Evolutionary conservation across 2,113 vertebrate species (phyloP).

Genomic region (Nibea albiflora): DNA sequence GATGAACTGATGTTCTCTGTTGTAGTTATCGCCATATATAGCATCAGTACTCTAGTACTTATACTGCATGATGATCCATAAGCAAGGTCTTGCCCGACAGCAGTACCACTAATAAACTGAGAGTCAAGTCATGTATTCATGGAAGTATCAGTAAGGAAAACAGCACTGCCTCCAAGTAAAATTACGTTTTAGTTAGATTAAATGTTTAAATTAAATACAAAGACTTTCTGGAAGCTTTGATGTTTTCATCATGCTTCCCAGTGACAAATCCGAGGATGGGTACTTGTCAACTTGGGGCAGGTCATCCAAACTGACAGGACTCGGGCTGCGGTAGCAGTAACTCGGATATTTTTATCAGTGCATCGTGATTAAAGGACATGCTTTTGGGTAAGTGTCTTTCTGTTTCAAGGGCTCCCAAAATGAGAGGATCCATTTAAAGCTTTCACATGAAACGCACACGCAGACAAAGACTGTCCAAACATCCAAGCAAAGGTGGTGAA

Average conservation of each 20-base stretch:
- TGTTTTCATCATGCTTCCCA: slow-evolving; percentile 21
- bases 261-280: slow-evolving; percentile 61
- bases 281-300: slow-evolving; percentile 58
- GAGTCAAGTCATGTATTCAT: slow-evolving; percentile 44
- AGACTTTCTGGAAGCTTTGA: slow-evolving; percentile 23
- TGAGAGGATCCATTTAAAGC: slow-evolving; percentile 34
- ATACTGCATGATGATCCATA: slow-evolving; percentile 34
- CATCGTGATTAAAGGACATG: slow-evolving; percentile 51
- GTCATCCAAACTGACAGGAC: slow-evolving; percentile 70
- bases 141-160: slow-evolving; percentile 36
- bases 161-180: slow-evolving; percentile 16
- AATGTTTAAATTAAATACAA: neutral
- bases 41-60: slow-evolving; percentile 28
- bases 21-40: slow-evolving; percentile 17
- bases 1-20: slow-evolving; percentile 23
- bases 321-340: slow-evolving; percentile 54
- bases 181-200: slow-evolving; percentile 6
- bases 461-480: neutral
- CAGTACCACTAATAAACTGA: slow-evolving; percentile 39
- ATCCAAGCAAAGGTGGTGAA: neutral
- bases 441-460: slow-evolving; percentile 20
- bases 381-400: slow-evolving; percentile 58
- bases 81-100: slow-evolving; percentile 42
- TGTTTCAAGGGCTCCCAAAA: slow-evolving; percentile 51
- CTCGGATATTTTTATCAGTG: slow-evolving; percentile 67